Evolutionary conservation across 2,797 vertebrate genomes (phyloP).

Genomic region (Peromyscus melanophrys): DNA sequence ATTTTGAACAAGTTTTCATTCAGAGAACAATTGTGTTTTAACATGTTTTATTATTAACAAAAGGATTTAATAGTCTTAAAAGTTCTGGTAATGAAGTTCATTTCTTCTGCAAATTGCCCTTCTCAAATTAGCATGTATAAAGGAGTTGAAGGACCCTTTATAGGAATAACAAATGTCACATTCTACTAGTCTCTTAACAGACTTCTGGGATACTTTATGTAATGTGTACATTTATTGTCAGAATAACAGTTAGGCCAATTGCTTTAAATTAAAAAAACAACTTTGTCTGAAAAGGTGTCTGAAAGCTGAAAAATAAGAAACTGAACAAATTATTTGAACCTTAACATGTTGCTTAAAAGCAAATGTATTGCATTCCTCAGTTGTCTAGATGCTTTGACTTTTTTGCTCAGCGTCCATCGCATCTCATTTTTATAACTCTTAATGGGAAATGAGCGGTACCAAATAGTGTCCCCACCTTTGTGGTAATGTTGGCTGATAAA

Average conservation of each 20-base stretch:
- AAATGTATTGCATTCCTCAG: not conserved
- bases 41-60: slow-evolving; percentile 18
- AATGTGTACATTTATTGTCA: not conserved
- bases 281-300: slow-evolving; percentile 37
- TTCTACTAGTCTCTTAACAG: not conserved
- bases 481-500: not conserved
- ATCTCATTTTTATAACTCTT: not conserved
- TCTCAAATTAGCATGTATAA: not conserved
- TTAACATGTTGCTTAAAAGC: slow-evolving; percentile 4
- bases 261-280: slow-evolving; percentile 58
- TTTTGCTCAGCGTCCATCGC: not conserved
- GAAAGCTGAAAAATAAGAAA: slow-evolving; percentile 12
- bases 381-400: not conserved
- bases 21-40: slow-evolving; percentile 47
- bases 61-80: slow-evolving; percentile 32
- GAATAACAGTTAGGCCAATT: not conserved
- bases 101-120: slow-evolving; percentile 4
- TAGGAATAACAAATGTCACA: slow-evolving; percentile 1
- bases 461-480: not conserved
- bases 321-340: slow-evolving; percentile 24
- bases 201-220: not conserved
- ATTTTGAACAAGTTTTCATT: slow-evolving; percentile 26
- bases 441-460: not conserved
- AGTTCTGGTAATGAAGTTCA: not conserved
- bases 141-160: not conserved